A percentile compares a stretch with the other conserved stretches of the same genome.
These are phyloP conservation scores for Propithecus coquereli DNA, from an alignment of 2,113 vertebrate genomes.

Conservation along the genomic window DNA sequence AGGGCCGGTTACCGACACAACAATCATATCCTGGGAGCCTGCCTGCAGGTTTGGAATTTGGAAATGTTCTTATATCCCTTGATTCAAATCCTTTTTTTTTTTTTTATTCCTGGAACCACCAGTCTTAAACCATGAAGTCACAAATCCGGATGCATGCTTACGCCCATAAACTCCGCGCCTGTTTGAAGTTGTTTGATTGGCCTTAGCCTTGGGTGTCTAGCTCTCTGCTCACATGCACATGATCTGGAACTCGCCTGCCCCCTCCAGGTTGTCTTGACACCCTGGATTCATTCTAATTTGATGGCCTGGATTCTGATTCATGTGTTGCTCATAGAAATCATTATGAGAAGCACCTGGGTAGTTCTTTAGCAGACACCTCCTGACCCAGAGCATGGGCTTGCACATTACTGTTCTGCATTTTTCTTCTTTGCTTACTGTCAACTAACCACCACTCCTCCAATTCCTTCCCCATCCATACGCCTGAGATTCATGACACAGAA, in stretches of 20 bases:
- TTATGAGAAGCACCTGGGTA: neutral
- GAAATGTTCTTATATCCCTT: neutral
- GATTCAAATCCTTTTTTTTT: neutral
- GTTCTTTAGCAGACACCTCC: neutral
- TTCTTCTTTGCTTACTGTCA: neutral
- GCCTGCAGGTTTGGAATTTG: neutral
- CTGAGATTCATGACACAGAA: neutral
- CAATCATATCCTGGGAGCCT: neutral
- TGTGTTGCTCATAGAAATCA: neutral
- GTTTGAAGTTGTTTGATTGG: neutral
- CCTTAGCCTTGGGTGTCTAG: neutral
- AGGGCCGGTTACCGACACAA: neutral
- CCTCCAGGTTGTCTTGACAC: neutral
- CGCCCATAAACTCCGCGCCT: too few relatives aligned
- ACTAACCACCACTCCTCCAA: neutral
- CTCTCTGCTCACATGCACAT: neutral
- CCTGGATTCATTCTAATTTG: neutral
- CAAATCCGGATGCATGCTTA: neutral
- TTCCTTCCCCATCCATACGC: neutral
- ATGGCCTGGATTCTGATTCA: neutral
- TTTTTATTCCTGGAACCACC: neutral
- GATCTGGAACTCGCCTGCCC: neutral
- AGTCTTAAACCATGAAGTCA: neutral
- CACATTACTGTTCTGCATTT: neutral
- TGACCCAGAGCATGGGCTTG: accelerated